Percentiles rank a stretch among this genome's conserved stretches.
Evolutionary conservation across 2,888 invertebrate genomes (phyloP).

Genomic region (Amiota communis): DNA sequence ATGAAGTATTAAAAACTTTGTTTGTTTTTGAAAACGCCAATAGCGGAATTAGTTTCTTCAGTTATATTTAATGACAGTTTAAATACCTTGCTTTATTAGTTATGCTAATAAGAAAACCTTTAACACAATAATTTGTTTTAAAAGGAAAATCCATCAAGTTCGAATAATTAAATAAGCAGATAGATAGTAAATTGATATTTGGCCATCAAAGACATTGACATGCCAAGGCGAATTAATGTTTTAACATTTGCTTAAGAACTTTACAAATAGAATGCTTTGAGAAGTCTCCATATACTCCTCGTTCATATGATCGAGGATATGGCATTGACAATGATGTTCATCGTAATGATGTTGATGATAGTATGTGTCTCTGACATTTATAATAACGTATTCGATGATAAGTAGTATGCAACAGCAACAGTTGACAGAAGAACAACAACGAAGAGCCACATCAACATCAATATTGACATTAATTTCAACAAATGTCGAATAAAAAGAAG

Average conservation of each 20-base stretch:
- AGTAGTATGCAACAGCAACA: background rate
- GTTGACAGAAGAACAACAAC: background rate
- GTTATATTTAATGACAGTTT: constrained; percentile 7
- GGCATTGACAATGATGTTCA: background rate
- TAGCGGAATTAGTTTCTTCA: background rate
- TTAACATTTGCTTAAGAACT: too few species aligned
- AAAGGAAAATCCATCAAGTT: background rate
- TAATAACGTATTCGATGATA: background rate
- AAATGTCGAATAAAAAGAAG: background rate
- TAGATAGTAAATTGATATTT: too few species aligned
- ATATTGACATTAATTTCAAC: background rate
- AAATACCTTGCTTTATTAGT: background rate
- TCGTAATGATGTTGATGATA: too few species aligned
- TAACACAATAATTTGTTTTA: too few species aligned
- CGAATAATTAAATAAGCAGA: background rate
- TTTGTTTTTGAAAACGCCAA: too few species aligned
- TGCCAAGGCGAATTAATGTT: too few species aligned
- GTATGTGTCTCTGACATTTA: too few species aligned
- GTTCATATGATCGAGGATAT: background rate
- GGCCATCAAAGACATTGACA: too few species aligned
- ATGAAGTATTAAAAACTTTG: too few species aligned
- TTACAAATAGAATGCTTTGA: too few species aligned
- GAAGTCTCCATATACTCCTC: too few species aligned
- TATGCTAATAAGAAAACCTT: background rate
- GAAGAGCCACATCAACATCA: background rate